These are phyloP conservation scores for Thereva nobilitata DNA, from an alignment of 2,888 invertebrate genomes.

Conservation along the genomic window DNA sequence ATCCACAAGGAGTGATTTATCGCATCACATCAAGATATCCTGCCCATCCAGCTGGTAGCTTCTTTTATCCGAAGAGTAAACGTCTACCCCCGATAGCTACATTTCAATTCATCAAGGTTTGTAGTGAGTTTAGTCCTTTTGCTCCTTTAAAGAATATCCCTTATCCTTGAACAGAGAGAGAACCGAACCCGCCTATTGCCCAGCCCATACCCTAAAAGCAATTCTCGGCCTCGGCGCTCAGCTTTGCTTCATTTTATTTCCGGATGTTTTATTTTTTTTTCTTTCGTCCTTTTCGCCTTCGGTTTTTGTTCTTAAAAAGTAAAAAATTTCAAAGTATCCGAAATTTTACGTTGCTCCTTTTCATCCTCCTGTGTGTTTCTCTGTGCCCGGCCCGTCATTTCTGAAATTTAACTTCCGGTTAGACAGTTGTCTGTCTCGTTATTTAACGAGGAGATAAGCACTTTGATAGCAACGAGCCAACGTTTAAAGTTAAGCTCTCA, in stretches of 20 bases:
- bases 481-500: no score
- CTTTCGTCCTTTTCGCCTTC: no score
- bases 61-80: slow-evolving; percentile 88
- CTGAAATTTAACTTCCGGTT: slow-evolving; percentile 13
- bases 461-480: neutral
- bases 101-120: slow-evolving; percentile 88
- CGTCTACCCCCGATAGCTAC: slow-evolving; percentile 87
- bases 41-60: slow-evolving; percentile 90
- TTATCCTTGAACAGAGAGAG: neutral
- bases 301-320: neutral
- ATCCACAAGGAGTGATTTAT: slow-evolving; percentile 85
- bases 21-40: slow-evolving; percentile 87
- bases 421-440: slow-evolving; percentile 20
- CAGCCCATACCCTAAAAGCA: no score
- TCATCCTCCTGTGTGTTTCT: no score
- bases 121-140: slow-evolving; percentile 42
- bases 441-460: slow-evolving; percentile 8
- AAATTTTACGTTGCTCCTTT: slow-evolving; percentile 28
- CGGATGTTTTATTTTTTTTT: slow-evolving; percentile 16
- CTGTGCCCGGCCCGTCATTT: slow-evolving; percentile 11
- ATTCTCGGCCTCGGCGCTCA: neutral
- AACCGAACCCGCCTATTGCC: no score
- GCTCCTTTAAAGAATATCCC: slow-evolving; percentile 9
- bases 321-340: slow-evolving; percentile 30
- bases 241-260: slow-evolving; percentile 29